phyloP scores from a whole-genome alignment of 2,888 invertebrate species.

The Drosophila paramelanica region DNA sequence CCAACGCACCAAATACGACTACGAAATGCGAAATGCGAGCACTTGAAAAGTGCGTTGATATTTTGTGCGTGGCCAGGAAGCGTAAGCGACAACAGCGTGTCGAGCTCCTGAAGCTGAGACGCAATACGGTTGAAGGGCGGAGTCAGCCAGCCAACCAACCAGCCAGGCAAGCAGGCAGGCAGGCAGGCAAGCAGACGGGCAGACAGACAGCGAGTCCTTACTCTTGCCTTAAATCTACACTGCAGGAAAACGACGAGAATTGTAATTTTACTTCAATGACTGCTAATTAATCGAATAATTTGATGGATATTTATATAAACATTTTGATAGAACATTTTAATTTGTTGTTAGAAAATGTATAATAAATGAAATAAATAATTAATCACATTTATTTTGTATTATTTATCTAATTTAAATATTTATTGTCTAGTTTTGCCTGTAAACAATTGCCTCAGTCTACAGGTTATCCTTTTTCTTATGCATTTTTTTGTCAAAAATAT shows the following conservation, averaged over 20 bases:
- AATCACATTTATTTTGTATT: no score
- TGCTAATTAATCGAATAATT: no score
- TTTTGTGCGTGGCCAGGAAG: slow-evolving; percentile 73
- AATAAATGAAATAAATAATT: no score
- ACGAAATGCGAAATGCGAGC: slow-evolving; percentile 47
- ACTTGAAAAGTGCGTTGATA: slow-evolving; percentile 67
- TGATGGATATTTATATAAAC: no score
- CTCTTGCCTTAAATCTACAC: slow-evolving; percentile 32
- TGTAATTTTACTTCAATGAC: no score
- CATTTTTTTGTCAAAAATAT: no score
- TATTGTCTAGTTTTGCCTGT: no score
- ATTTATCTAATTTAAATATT: no score
- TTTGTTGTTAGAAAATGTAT: no score
- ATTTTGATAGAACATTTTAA: no score
- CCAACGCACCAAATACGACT: slow-evolving; percentile 68
- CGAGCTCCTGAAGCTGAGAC: slow-evolving; percentile 58
- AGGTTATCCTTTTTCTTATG: no score
- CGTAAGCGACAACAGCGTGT: slow-evolving; percentile 56
- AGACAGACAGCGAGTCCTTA: slow-evolving; percentile 18
- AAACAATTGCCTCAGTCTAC: no score
- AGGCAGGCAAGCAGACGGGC: slow-evolving; percentile 1
- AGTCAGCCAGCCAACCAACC: slow-evolving; percentile 1
- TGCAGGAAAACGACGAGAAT: slow-evolving; percentile 13
- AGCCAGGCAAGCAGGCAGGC: slow-evolving; percentile 12
- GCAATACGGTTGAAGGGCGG: slow-evolving; percentile 54